phyloP scores from a whole-genome alignment of 2,113 vertebrate species.

The Epinephelus fuscoguttatus region DNA sequence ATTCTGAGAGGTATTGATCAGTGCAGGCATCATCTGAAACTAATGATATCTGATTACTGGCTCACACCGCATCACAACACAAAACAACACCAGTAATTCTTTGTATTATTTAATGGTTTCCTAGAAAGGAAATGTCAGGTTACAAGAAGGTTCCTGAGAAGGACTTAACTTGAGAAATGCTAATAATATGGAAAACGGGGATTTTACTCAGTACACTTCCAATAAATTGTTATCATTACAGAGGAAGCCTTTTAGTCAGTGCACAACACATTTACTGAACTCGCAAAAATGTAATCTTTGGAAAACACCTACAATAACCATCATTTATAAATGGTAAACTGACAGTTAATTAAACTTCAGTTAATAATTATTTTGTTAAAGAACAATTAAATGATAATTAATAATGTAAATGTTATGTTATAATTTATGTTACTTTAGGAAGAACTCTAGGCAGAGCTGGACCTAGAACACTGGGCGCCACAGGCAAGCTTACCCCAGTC shows the following conservation, averaged over 20 bases:
- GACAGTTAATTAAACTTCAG: no score
- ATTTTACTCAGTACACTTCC: neutral
- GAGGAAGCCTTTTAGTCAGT: neutral
- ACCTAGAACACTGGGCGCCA: no score
- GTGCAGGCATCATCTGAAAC: neutral
- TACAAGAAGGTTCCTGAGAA: no score
- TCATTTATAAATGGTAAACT: no score
- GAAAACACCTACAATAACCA: no score
- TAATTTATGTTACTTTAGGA: no score
- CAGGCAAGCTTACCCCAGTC: neutral
- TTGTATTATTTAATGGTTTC: neutral
- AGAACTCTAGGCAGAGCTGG: no score
- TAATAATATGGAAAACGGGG: neutral
- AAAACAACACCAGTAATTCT: neutral
- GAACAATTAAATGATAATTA: no score
- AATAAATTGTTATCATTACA: neutral
- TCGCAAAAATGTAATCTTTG: no score
- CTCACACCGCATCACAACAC: neutral
- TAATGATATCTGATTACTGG: slow-evolving; percentile 20
- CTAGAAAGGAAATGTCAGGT: neutral
- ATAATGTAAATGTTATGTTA: no score
- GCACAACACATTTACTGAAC: neutral
- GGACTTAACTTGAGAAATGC: neutral
- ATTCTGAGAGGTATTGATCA: slow-evolving; percentile 20
- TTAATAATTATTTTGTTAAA: no score